Percentiles rank a stretch among this genome's conserved stretches.
phyloP scores from a whole-genome alignment of 2,888 invertebrate species.

The Andricus quercusramuli region DNA sequence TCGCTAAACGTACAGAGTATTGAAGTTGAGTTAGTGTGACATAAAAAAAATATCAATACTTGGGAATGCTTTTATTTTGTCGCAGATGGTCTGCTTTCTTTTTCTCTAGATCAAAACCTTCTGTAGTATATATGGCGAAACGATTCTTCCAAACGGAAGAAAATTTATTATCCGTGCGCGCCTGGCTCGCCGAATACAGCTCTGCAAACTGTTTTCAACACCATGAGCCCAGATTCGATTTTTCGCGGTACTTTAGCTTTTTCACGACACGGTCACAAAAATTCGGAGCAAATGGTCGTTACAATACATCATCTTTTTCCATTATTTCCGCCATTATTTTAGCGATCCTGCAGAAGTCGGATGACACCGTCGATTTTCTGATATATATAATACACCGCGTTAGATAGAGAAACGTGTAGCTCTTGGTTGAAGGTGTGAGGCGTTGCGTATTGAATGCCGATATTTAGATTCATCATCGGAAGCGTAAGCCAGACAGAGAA shows the following conservation, averaged over 20 bases:
- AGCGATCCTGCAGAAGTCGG: not conserved
- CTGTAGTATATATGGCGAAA: not conserved
- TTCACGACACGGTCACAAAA: not conserved
- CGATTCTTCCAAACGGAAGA: not conserved
- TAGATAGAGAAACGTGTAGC: not conserved
- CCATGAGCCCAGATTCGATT: not conserved
- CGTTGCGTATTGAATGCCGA: not conserved
- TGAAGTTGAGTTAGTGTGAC: no score
- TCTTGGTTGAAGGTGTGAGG: not conserved
- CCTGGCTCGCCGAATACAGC: not conserved
- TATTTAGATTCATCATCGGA: not conserved
- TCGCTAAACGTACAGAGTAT: no score
- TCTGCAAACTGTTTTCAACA: not conserved
- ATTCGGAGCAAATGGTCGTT: not conserved
- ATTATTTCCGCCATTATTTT: conserved; percentile 5
- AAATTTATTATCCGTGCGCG: not conserved
- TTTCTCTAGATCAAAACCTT: no score
- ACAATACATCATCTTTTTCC: conserved; percentile 12
- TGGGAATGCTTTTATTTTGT: no score
- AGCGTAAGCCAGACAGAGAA: not conserved
- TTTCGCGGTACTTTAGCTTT: not conserved
- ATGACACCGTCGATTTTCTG: not conserved
- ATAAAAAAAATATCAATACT: no score
- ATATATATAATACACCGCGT: not conserved
- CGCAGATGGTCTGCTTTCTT: no score